Evolutionary conservation across 2,888 invertebrate genomes (phyloP).

Genomic region (Atethmia centrago): DNA sequence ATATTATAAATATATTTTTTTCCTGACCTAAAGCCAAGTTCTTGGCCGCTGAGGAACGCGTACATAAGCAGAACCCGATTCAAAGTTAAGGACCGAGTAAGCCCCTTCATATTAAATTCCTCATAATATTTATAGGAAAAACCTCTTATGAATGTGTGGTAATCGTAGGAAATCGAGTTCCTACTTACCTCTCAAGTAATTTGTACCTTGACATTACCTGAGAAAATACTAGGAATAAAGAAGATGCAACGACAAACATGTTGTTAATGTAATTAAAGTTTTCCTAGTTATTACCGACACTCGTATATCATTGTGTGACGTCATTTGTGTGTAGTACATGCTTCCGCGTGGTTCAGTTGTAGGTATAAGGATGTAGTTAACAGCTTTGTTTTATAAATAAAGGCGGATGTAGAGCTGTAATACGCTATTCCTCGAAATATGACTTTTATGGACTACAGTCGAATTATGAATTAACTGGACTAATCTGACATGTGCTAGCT

Average conservation of each 20-base stretch:
- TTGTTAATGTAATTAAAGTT: conserved; percentile 55
- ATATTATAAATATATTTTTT: too few species aligned
- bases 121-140: too few species aligned
- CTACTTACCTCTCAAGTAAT: not conserved
- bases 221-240: conserved; percentile 33
- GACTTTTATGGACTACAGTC: not conserved
- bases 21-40: too few species aligned
- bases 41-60: too few species aligned
- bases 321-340: conserved; percentile 33
- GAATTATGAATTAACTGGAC: too few species aligned
- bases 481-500: too few species aligned
- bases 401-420: not conserved
- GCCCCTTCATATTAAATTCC: too few species aligned
- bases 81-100: too few species aligned
- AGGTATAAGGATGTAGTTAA: conserved; percentile 24
- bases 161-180: conserved; percentile 5
- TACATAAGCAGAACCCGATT: not conserved
- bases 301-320: conserved; percentile 55
- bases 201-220: conserved; percentile 45
- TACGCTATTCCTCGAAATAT: not conserved
- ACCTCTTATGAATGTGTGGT: too few species aligned
- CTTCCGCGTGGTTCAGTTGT: conserved; percentile 54
- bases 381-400: conserved; percentile 1
- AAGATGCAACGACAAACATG: conserved; percentile 61
- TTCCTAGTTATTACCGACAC: conserved; percentile 39